Evolutionary conservation across 2,113 vertebrate genomes (phyloP).

Genomic region (Potamarius usumacintae): DNA sequence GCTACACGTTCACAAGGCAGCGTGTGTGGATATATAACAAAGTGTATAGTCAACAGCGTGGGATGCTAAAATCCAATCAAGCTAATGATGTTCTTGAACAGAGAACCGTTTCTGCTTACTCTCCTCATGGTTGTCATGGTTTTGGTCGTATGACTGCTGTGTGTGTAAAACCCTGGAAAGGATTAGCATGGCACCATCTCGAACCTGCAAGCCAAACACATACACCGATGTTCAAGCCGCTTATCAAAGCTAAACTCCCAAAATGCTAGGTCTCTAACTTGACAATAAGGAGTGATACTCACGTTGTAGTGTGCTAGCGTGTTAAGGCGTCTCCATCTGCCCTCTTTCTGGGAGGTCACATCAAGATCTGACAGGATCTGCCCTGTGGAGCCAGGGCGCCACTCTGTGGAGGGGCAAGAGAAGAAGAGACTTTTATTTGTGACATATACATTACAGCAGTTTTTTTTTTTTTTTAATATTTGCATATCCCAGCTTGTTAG

Average conservation of each 20-base stretch:
- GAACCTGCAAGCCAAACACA: slow-evolving; percentile 79
- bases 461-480: no score
- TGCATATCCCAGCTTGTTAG: no score
- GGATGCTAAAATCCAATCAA: slow-evolving; percentile 3
- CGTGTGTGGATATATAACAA: not conserved
- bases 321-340: slow-evolving; percentile 91
- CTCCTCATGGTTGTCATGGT: slow-evolving; percentile 93
- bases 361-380: slow-evolving; percentile 97
- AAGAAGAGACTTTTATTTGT: not conserved
- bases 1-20: not conserved
- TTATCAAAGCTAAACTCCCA: not conserved
- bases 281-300: slow-evolving; percentile 63
- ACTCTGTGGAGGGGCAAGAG: slow-evolving; percentile 75
- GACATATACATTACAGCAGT: no score
- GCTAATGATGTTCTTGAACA: not conserved
- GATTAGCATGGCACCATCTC: slow-evolving; percentile 89
- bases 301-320: slow-evolving; percentile 97
- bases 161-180: slow-evolving; percentile 84
- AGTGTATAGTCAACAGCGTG: not conserved
- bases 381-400: slow-evolving; percentile 95
- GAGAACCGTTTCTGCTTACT: slow-evolving; percentile 73
- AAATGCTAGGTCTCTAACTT: no score
- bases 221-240: not conserved
- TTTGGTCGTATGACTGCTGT: slow-evolving; percentile 91
- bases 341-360: slow-evolving; percentile 94